phyloP scores from a whole-genome alignment of 2,888 invertebrate genomes.

The Drosophila tripunctata region DNA sequence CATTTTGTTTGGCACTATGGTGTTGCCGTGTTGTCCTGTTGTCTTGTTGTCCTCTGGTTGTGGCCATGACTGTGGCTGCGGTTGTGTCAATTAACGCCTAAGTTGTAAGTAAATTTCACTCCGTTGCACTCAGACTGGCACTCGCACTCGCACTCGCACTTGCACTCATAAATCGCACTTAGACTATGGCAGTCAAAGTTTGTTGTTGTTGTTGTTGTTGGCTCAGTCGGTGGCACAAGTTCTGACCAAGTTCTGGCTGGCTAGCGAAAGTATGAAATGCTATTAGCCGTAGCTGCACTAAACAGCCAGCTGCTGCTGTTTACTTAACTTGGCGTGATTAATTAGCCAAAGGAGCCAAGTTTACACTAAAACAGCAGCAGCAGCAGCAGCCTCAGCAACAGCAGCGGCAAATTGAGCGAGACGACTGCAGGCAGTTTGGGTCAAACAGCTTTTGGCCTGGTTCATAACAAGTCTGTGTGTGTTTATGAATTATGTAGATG shows the following conservation, averaged over 20 bases:
- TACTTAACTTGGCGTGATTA: slow-evolving; percentile 66
- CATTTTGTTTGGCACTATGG: slow-evolving; percentile 37
- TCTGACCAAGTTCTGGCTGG: slow-evolving; percentile 42
- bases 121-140: slow-evolving; percentile 30
- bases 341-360: slow-evolving; percentile 54
- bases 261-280: slow-evolving; percentile 60
- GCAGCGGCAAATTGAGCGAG: slow-evolving; percentile 39
- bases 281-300: slow-evolving; percentile 68
- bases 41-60: slow-evolving; percentile 1
- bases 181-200: slow-evolving; percentile 64
- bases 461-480: slow-evolving; percentile 17
- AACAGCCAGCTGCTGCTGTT: slow-evolving; percentile 63
- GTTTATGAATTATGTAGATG: slow-evolving; percentile 40
- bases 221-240: slow-evolving; percentile 12
- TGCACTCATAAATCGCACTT: slow-evolving; percentile 76
- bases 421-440: slow-evolving; percentile 13
- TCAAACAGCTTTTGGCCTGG: neutral
- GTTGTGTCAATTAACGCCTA: slow-evolving; percentile 75
- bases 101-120: slow-evolving; percentile 77
- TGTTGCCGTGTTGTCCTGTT: slow-evolving; percentile 11
- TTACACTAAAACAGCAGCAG: slow-evolving; percentile 7
- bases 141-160: slow-evolving; percentile 1
- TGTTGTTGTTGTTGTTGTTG: slow-evolving; percentile 32
- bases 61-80: slow-evolving; percentile 26
- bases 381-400: slow-evolving; percentile 5